A percentile compares a stretch with the other conserved stretches of the same genome.
These are phyloP conservation scores for Cantharis rufa DNA, from an alignment of 2,888 invertebrate species.

Conservation along the genomic window DNA sequence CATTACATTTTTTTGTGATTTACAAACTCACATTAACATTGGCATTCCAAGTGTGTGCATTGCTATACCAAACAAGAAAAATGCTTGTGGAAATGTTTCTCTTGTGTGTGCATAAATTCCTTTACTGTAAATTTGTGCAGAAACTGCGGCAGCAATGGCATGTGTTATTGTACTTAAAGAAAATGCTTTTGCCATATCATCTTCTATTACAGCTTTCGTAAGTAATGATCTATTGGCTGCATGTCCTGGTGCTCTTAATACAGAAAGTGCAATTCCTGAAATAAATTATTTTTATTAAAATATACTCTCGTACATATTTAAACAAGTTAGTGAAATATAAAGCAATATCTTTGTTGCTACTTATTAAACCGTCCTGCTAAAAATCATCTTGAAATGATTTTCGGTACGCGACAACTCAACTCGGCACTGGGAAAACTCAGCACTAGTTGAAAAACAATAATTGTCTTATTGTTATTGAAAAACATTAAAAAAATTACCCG, in stretches of 20 bases:
- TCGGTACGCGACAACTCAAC: too few species aligned
- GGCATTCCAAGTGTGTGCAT: slow-evolving; percentile 58
- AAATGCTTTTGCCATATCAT: slow-evolving; percentile 52
- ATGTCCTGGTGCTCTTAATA: slow-evolving; percentile 14
- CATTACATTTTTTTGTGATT: neutral
- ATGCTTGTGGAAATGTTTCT: slow-evolving; percentile 59
- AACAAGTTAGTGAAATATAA: too few species aligned
- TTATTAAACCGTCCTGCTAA: too few species aligned
- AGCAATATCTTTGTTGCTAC: too few species aligned
- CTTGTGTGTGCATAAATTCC: slow-evolving; percentile 60
- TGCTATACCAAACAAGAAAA: slow-evolving; percentile 61
- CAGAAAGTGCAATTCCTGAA: slow-evolving; percentile 10
- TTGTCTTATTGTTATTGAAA: too few species aligned
- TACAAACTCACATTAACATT: slow-evolving; percentile 57
- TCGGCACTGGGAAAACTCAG: too few species aligned
- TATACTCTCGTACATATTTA: too few species aligned
- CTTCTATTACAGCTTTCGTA: slow-evolving; percentile 51
- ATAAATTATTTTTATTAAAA: neutral
- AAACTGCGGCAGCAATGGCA: slow-evolving; percentile 61
- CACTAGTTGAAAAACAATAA: too few species aligned
- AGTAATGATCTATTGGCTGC: slow-evolving; percentile 42
- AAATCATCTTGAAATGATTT: too few species aligned
- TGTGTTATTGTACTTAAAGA: slow-evolving; percentile 66
- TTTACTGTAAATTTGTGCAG: slow-evolving; percentile 61
- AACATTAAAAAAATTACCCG: too few species aligned